Conservation (phyloP, 2,888 invertebrate species). For the Choristoneura rosaceana region DNA sequence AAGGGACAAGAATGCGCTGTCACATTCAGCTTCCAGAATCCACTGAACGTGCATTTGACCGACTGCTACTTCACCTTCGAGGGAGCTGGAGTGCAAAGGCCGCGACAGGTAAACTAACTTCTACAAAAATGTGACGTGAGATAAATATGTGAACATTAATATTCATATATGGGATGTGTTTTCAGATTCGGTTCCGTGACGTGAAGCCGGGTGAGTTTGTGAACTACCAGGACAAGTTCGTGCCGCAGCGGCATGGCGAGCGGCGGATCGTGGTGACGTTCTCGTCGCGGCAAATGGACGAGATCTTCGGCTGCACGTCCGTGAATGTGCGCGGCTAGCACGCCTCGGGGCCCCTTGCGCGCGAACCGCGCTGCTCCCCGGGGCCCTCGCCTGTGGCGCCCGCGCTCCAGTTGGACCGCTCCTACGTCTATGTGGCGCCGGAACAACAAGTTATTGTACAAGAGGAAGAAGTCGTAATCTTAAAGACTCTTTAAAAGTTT, state of each 20-base stretch:
- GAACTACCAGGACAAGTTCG: conserved; percentile 86
- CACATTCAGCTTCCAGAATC: conserved; percentile 88
- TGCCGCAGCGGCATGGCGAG: conserved; percentile 85
- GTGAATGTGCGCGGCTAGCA: conserved; percentile 84
- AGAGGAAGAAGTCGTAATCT: conserved; percentile 75
- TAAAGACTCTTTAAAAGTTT: conserved; percentile 65
- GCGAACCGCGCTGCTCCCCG: conserved; percentile 70
- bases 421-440: conserved; percentile 68
- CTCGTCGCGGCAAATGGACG: conserved; percentile 87
- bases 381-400: conserved; percentile 64
- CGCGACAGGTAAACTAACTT: conserved; percentile 76
- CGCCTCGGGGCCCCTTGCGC: conserved; percentile 75
- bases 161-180: conserved; percentile 21
- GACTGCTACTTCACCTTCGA: conserved; percentile 89
- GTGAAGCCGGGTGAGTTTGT: conserved; percentile 87
- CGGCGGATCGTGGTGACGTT: conserved; percentile 88
- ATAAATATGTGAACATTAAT: background rate
- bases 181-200: conserved; percentile 84
- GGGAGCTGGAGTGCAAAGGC: conserved; percentile 88
- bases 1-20: conserved; percentile 83
- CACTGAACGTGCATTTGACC: conserved; percentile 86
- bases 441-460: conserved; percentile 75
- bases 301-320: conserved; percentile 86
- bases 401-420: conserved; percentile 72
- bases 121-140: background rate